Percentiles rank a stretch among this genome's conserved stretches.
These are phyloP conservation scores for Drosophila pruinosa DNA, from an alignment of 1,140 invertebrate species.

Conservation along the genomic window DNA sequence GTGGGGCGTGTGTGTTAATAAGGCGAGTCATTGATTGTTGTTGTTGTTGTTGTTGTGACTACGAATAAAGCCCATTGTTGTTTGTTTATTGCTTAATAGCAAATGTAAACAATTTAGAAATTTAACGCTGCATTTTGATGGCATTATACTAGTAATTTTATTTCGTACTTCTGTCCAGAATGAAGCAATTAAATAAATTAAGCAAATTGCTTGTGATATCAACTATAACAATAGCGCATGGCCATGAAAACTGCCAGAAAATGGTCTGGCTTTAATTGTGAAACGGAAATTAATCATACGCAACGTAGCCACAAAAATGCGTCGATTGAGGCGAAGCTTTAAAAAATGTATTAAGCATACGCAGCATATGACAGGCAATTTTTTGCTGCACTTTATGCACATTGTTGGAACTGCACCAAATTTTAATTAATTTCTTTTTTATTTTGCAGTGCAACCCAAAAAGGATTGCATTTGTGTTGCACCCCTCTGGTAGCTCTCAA, in stretches of 20 bases:
- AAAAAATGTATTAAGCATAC: constrained; percentile 36
- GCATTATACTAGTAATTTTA: constrained; percentile 21
- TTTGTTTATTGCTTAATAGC: constrained; percentile 63
- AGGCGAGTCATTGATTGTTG: constrained; percentile 68
- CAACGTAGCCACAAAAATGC: constrained; percentile 20
- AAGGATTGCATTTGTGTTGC: constrained; percentile 27
- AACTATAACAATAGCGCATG: not conserved
- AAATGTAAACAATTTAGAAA: constrained; percentile 79
- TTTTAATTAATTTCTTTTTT: constrained; percentile 70
- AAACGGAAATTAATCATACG: constrained; percentile 50
- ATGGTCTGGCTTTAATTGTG: constrained; percentile 13
- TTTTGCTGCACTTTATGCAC: constrained; percentile 9
- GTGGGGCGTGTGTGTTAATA: constrained; percentile 51
- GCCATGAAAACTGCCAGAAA: constrained; percentile 3
- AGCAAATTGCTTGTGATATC: constrained; percentile 26
- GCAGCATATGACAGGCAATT: constrained; percentile 24
- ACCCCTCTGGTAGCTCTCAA: not conserved
- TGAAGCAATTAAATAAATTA: constrained; percentile 55
- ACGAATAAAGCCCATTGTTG: constrained; percentile 29
- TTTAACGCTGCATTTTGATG: constrained; percentile 74
- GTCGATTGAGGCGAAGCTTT: not conserved
- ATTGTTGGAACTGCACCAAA: constrained; percentile 53
- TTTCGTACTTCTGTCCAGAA: constrained; percentile 5
- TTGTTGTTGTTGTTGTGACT: constrained; percentile 27
- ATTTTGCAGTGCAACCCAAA: constrained; percentile 11